Base-by-base conservation (phyloP, 2,888 invertebrate genomes). In the Rhaphigaster nebulosa region DNA sequence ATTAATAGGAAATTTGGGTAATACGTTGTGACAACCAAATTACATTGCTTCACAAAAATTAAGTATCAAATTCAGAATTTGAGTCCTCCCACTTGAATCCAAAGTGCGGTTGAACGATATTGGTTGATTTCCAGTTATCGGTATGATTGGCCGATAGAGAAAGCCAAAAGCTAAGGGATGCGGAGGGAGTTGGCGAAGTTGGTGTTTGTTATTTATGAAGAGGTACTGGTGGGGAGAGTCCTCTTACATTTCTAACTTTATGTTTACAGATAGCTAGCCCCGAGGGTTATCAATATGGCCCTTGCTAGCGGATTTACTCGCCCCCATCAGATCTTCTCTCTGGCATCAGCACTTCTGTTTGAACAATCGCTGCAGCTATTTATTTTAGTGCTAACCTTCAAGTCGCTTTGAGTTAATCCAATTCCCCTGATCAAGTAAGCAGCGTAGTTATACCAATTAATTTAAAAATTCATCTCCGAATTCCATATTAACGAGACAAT, bases 171-270 rank as follows among this genome's bases (percentile, higher is more conserved):
- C 70, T 76, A 38, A 76, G 70, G 38, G 70, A 76, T 76, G 65
- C 26, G 26, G 84, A 50, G 45, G 45, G 84, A 84, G 84, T 84
- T 84, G 45, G 84, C 50, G 45, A 84, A 84, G 84, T 84, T 84
- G 84, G 45, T 84, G 84, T 84, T 84, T 84, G 84, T 84, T 84
- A 84, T 84, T 84, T 84, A 84, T 84, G 84, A 84, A 84, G 84
- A 45, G 84, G 80, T 41, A 34, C 34, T 18, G 29, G 29, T 18
- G 18, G 41, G 84, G 84, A 50, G 41, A 45, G 84, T 84, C 84
- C 84, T 84, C 84, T 84, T 84, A 84, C 84, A 84, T 84, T 84
- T 84, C 84, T 84, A 84, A 84, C 84, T 84, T 84, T 84, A 84
- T 84, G 84, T 84, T 84, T 84, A 84, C 84, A 84, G 84, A 84